Base-by-base conservation (phyloP, 1,140 invertebrate genomes). In the Sarcophaga peregrina region DNA sequence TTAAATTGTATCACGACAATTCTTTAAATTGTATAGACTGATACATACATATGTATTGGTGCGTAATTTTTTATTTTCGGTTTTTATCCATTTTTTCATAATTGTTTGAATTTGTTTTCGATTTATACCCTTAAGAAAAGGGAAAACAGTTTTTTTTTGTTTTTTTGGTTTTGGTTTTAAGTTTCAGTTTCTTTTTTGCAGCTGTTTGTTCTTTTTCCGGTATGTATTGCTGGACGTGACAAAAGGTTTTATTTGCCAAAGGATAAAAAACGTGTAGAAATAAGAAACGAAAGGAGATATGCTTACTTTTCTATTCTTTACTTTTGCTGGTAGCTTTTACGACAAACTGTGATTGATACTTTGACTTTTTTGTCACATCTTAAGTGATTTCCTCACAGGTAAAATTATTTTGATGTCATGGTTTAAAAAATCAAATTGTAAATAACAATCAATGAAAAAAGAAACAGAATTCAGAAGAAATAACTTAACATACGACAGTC, bases 291-390 rank as follows among this genome's bases (percentile, higher is more conserved):
- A 58, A 58, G 10, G 2, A 58, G 6, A 58, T n/a, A 15, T 13
- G 0, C 15, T n/a, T n/a, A 58, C 15, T 58, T 15, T n/a, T n/a
- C 13, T 58, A 37, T 37, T 37, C 4, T 37, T 37, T 37, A 37
- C 15, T 58, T 68, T 68, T 20, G n/a, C 20, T 68, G 17, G 17
- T 68, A 9, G 62, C 9, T n/a, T 68, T 20, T 68, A 20, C 62
- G n/a, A 68, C 62, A 20, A 20, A 68, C 62, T 68, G 17, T 17
- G 62, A 68, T 68, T 68, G 62, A 68, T 68, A 68, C 62, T 68
- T 68, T 68, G 62, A 68, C 62, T 68, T 68, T 68, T 20, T 68
- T 68, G 62, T 25, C 17, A 68, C 20, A 68, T 20, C 62, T 25
- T 25, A 68, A 68, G 62, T 68, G 20, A 68, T 68, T 68, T 68